These are phyloP conservation scores for Carcinoscorpius rotundicauda DNA, from an alignment of 1,140 invertebrate species.

Conservation along the genomic window DNA sequence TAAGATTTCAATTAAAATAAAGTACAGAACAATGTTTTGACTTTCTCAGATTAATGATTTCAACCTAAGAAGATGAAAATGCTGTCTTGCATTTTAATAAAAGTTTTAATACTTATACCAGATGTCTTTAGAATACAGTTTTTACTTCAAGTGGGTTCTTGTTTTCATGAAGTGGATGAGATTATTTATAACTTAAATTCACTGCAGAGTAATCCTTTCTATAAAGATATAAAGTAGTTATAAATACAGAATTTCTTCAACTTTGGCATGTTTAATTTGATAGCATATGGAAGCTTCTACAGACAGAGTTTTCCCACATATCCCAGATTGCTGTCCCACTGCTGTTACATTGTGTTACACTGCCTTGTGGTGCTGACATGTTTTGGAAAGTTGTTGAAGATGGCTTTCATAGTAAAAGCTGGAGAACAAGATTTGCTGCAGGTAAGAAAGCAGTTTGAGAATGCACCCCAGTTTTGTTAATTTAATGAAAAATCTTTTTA, in stretches of 20 bases:
- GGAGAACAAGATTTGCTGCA: conserved; percentile 79
- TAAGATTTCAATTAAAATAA: no score
- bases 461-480: neutral
- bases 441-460: conserved; percentile 35
- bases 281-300: conserved; percentile 86
- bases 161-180: no score
- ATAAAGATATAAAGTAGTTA: neutral
- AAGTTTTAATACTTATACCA: no score
- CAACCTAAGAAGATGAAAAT: no score
- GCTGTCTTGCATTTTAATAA: no score
- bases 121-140: no score
- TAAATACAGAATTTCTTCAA: neutral
- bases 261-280: conserved; percentile 20
- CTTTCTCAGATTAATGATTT: no score
- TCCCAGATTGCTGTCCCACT: conserved; percentile 78
- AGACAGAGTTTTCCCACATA: conserved; percentile 85
- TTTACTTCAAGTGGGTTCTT: no score
- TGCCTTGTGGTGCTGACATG: conserved; percentile 81
- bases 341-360: conserved; percentile 83
- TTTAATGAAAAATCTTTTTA: neutral
- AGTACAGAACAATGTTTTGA: no score
- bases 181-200: no score
- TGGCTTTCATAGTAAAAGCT: conserved; percentile 81
- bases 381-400: conserved; percentile 90
- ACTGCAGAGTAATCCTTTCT: no score